These are phyloP conservation scores for Drosophila ambigua DNA, from an alignment of 1,140 invertebrate genomes.

Conservation along the genomic window DNA sequence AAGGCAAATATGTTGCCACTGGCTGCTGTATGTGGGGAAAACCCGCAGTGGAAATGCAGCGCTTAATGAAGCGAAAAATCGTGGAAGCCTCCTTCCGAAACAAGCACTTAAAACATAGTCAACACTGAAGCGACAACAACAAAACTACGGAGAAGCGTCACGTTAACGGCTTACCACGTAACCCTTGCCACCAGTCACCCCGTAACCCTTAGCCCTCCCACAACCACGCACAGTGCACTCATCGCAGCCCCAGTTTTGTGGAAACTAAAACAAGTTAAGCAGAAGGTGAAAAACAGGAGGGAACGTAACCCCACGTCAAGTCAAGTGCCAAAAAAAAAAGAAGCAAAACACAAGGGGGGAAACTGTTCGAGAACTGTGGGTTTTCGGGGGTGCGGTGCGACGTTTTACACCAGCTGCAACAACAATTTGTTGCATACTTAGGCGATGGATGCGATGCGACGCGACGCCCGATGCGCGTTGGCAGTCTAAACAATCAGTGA, in stretches of 20 bases:
- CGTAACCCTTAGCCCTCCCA: neutral
- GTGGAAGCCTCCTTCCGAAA: constrained; percentile 19
- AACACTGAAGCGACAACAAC: constrained; percentile 28
- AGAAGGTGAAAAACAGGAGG: constrained; percentile 23
- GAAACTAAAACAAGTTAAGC: constrained; percentile 43
- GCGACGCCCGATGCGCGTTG: constrained; percentile 2
- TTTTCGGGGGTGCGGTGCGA: neutral
- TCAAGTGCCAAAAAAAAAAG: constrained; percentile 41
- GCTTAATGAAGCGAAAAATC: constrained; percentile 51
- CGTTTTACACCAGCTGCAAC: constrained; percentile 6
- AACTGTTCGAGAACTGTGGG: neutral
- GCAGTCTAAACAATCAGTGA: constrained; percentile 63
- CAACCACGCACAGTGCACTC: neutral
- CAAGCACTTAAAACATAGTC: constrained; percentile 61
- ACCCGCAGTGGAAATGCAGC: constrained; percentile 16
- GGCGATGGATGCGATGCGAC: constrained; percentile 18
- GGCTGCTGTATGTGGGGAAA: neutral
- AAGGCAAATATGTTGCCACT: neutral
- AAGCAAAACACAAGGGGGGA: neutral
- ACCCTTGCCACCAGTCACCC: constrained; percentile 6
- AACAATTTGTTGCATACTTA: constrained; percentile 70
- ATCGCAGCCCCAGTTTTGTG: constrained; percentile 11
- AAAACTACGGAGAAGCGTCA: constrained; percentile 1
- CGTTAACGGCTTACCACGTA: constrained; percentile 51
- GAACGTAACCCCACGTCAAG: constrained; percentile 14